phyloP scores from a whole-genome alignment of 2,888 invertebrate species.

The Parelbella ahira region DNA sequence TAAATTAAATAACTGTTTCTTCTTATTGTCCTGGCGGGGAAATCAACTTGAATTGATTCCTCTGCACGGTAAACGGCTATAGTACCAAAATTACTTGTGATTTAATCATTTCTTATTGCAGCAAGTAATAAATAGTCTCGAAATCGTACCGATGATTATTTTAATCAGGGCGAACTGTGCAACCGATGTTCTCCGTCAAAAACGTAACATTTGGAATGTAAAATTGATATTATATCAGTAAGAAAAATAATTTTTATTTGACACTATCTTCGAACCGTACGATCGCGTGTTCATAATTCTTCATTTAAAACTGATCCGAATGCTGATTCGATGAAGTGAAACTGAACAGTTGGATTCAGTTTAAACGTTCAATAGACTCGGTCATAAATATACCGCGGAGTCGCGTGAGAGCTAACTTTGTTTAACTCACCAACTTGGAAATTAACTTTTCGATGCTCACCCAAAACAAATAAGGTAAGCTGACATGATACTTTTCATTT shows the following conservation, averaged over 20 bases:
- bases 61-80: too few species aligned
- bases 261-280: constrained; percentile 1
- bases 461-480: constrained; percentile 3
- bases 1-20: too few species aligned
- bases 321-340: constrained; percentile 44
- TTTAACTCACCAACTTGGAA: constrained; percentile 22
- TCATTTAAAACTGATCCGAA: constrained; percentile 32
- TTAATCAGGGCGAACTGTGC: too few species aligned
- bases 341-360: constrained; percentile 47
- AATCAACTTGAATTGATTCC: too few species aligned
- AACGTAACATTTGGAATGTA: too few species aligned
- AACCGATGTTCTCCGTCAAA: too few species aligned
- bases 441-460: constrained; percentile 33
- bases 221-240: too few species aligned
- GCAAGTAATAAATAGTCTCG: too few species aligned
- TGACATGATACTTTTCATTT: constrained; percentile 12
- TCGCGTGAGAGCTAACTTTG: constrained; percentile 42
- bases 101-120: too few species aligned
- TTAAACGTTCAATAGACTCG: constrained; percentile 36
- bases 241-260: background rate
- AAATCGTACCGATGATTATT: too few species aligned
- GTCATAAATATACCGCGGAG: constrained; percentile 31
- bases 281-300: constrained; percentile 15
- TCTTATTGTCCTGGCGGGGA: too few species aligned
- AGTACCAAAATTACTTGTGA: too few species aligned